A percentile compares a stretch with the other conserved stretches of the same genome.
phyloP scores from a whole-genome alignment of 2,113 vertebrate genomes.

The Carollia perspicillata region DNA sequence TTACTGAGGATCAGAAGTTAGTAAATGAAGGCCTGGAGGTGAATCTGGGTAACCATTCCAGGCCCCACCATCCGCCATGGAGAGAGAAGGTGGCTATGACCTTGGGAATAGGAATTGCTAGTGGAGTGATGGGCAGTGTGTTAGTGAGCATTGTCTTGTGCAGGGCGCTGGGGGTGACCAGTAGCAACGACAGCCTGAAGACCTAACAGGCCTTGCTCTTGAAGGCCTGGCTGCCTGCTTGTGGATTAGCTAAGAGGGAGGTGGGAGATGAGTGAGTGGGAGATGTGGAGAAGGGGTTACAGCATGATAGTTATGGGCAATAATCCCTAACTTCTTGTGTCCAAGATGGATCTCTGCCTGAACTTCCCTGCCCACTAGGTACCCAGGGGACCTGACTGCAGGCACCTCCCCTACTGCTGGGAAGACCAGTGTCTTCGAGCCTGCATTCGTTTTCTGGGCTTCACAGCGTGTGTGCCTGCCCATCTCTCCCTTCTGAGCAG shows the following conservation, averaged over 20 bases:
- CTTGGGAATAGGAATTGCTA: not conserved
- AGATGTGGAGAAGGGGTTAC: not conserved
- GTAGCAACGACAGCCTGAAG: accelerated
- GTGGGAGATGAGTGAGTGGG: not conserved
- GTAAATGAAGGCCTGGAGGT: not conserved
- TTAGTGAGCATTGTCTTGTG: not conserved
- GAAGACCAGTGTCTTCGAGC: not conserved
- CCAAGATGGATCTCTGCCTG: not conserved
- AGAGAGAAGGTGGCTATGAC: not conserved
- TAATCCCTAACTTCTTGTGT: not conserved
- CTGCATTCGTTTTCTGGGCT: not conserved
- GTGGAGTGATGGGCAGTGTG: not conserved
- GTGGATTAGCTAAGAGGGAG: not conserved
- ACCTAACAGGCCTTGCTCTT: not conserved
- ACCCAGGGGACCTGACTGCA: not conserved
- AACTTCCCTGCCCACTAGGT: not conserved
- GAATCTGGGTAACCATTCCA: not conserved
- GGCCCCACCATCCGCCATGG: not conserved
- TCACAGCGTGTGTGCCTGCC: too few relatives aligned
- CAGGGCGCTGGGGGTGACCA: not conserved
- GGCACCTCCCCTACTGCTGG: not conserved
- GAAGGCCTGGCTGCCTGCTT: not conserved
- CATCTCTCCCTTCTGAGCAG: not conserved
- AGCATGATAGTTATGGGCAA: accelerated
- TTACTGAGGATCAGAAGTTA: slow-evolving; percentile 75